phyloP scores from a whole-genome alignment of 2,113 vertebrate species.

The Pyrgilauda ruficollis region DNA sequence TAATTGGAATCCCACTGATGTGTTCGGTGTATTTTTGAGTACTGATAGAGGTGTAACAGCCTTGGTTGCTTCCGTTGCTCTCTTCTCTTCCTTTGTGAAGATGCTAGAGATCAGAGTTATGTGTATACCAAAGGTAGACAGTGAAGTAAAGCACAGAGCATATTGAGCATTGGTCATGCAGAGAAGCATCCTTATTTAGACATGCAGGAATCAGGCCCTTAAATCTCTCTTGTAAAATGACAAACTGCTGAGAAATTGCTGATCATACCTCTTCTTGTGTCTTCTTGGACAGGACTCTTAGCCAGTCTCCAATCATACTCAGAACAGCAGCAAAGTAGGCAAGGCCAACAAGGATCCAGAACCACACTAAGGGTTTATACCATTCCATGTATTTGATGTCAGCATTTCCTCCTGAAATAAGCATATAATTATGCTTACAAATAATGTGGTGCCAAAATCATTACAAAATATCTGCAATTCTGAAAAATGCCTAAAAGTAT shows the following conservation, averaged over 20 bases:
- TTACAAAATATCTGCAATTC: neutral
- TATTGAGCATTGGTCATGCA: neutral
- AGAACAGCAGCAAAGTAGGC: constrained; percentile 95
- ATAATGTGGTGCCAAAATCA: neutral
- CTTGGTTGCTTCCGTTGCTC: neutral
- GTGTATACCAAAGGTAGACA: neutral
- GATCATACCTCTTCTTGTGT: constrained; percentile 92
- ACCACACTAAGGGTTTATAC: constrained; percentile 95
- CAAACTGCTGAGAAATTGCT: neutral
- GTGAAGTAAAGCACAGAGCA: neutral
- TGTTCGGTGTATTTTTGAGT: neutral
- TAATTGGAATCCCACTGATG: neutral
- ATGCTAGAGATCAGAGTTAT: neutral
- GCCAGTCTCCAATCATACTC: constrained; percentile 97
- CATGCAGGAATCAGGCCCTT: neutral
- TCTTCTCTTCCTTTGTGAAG: neutral
- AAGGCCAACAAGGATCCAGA: constrained; percentile 94
- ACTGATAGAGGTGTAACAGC: neutral
- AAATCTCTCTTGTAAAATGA: neutral
- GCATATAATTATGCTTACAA: neutral
- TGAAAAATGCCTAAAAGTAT: neutral
- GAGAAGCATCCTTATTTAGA: neutral
- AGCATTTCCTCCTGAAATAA: constrained; percentile 85
- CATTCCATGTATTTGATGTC: constrained; percentile 88
- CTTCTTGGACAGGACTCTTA: constrained; percentile 90